Base-by-base conservation (phyloP, 1,140 invertebrate species). In the Psilanteris sp. region DNA sequence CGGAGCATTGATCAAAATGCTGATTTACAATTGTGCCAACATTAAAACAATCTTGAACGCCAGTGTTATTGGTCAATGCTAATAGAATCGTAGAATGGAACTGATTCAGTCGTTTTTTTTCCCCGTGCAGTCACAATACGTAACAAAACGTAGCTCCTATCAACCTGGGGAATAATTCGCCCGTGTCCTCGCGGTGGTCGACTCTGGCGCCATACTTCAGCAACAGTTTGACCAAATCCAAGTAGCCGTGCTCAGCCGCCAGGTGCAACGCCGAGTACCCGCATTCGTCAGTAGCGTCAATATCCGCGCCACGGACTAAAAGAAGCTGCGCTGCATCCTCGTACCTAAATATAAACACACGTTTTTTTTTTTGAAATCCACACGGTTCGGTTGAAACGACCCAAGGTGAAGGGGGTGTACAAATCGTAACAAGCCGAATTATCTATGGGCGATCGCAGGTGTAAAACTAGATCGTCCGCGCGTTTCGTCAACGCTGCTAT, bases 181-280 rank as follows among this genome's bases (percentile, higher is more conserved):
- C 90, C 1, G 92, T 92, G 59, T 93, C 90, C 15, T 91, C 90
- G 4, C 93, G 89, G 83, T 95, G 95, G 81, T 96, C 94, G 0
- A 96, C 93, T 36, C 92, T 92, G 0, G 96, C 95, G 0, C 94
- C 93, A 80, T 94, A 91, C 74, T 94, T 91, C 1, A 97, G 86
- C 1, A 97, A 88, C 3, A 96, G 83, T 64, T 93, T 90, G 1
- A 94, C 93, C 72, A 94, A 84, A 71, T 95, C 93, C 4, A 90
- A 89, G 75, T 93, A 94, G 8, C 96, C 96, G 79, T 95, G 94
- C 70, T 97, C 94, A 1, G 95, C 93, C 22, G 94, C 94, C 24
- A 97, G 89, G 88, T 97, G 96, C 31, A 97, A 87, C 1, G 96
- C 93, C 32, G 95, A 96, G 85, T 97, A 97, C 0, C 96, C 96